Evolutionary conservation across 2,113 vertebrate species (phyloP), one percentile per base, ranked within the genome.

Genomic region (Mesitornis unicolor): DNA sequence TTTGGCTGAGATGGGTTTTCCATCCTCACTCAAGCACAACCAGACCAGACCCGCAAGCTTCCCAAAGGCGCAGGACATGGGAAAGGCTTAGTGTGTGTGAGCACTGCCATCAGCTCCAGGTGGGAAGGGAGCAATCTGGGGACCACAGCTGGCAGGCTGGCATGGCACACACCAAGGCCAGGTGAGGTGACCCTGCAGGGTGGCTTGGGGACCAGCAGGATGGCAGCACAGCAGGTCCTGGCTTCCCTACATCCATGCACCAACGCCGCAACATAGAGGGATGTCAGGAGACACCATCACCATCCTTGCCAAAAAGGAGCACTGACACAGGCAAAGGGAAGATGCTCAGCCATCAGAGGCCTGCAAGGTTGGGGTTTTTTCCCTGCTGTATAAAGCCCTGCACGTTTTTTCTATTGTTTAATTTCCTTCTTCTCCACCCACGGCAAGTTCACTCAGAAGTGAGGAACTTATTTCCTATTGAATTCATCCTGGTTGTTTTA

Each of bases 371-470:
- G 42, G 7, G 7, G 3, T 4, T 36, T 79, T 89, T 80, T 80
- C 43, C 40, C 79, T 84, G 78, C 24, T 2, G 0, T 90, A 94
- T 93, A 76, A 93, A 97, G 36, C 40, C 42, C 54, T 1, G 1
- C 83, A 86, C 25, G 6, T 84, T 94, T 94, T 91, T 81, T 68
- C 94, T 96, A 95, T 91, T 89, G 89, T 97, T 97, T 96, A 96
- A 97, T 97, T 97, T 97, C 89, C 95, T 97, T 89, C 89, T 96
- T 80, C 95, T 93, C 95, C 88, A 93, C 94, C 93, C 94, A 96
- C 31, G 0, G 57, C 84, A 96, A 95, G 82, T 93, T 96, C 96
- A 84, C 89, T 94, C 36, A 91, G 82, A 96, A 97, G 81, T 71
- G 4, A 95, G 71, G 68, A 96, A 94, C 97, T 96, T 96, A 92